phyloP scores from a whole-genome alignment of 2,113 vertebrate genomes.

The Corapipo altera region DNA sequence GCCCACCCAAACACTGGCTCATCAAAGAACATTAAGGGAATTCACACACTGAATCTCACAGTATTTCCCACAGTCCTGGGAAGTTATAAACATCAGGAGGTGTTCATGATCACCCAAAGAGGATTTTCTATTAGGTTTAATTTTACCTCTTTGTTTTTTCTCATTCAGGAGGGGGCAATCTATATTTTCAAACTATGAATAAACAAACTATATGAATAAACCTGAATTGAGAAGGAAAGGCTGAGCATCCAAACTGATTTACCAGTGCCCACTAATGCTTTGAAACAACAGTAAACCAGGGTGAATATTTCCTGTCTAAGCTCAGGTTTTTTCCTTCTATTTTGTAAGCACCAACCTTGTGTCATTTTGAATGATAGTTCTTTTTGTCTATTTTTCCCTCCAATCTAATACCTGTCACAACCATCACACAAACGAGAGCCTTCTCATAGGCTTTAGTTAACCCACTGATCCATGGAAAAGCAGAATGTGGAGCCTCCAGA shows the following conservation, averaged over 20 bases:
- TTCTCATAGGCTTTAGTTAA: conserved; percentile 26
- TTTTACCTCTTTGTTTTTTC: neutral
- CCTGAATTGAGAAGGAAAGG: neutral
- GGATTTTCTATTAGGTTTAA: neutral
- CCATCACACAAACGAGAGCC: neutral
- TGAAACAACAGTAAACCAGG: neutral
- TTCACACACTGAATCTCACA: neutral
- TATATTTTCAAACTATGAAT: accelerated
- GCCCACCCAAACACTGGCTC: neutral
- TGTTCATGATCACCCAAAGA: neutral
- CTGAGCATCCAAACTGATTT: neutral
- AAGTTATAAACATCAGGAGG: neutral
- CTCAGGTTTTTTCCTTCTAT: neutral
- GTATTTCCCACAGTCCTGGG: neutral
- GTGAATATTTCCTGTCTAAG: neutral
- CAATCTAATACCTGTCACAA: conserved; percentile 37
- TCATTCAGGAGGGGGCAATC: neutral
- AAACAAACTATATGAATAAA: neutral
- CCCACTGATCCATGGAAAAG: conserved; percentile 44
- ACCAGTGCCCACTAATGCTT: neutral
- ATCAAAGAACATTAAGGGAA: neutral
- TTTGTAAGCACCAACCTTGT: neutral
- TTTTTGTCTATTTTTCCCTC: conserved; percentile 8
- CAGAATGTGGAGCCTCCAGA: neutral
- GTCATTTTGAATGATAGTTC: conserved; percentile 15